Conservation (phyloP, 2,797 vertebrate species). For the Peromyscus eremicus region DNA sequence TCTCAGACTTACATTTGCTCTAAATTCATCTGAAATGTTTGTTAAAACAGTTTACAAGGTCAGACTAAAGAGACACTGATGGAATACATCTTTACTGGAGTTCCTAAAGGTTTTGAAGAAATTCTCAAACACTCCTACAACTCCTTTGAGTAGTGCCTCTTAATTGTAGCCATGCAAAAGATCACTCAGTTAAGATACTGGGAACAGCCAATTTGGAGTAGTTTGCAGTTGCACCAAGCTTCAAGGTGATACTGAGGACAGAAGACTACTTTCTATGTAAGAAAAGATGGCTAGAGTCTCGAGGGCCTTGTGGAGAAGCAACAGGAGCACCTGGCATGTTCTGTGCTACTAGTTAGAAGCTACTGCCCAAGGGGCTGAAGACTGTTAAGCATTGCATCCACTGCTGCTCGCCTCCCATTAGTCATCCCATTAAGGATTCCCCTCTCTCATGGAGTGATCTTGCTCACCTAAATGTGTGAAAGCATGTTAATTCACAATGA, state of each 20-base stretch:
- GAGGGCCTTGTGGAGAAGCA: neutral
- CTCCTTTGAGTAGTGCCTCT: neutral
- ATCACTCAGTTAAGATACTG: neutral
- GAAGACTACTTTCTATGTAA: neutral
- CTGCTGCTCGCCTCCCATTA: neutral
- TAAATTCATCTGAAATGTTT: neutral
- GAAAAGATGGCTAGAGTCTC: neutral
- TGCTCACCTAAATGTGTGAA: neutral
- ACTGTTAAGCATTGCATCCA: neutral
- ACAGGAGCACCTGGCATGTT: neutral
- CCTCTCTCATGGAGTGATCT: neutral
- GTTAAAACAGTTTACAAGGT: neutral
- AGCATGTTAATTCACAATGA: neutral
- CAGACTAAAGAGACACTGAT: neutral
- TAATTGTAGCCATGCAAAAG: neutral
- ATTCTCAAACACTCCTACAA: neutral
- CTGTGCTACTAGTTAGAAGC: neutral
- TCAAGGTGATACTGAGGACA: too few relatives aligned
- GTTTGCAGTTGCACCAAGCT: neutral
- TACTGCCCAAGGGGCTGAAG: neutral
- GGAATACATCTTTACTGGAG: neutral
- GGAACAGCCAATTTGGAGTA: neutral
- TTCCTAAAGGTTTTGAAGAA: neutral
- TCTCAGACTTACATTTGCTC: neutral
- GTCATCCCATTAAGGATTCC: neutral